Base-by-base conservation (phyloP, 37 sponge, comb jelly and placozoan genomes). In the Aphrocallistes beatrix region DNA sequence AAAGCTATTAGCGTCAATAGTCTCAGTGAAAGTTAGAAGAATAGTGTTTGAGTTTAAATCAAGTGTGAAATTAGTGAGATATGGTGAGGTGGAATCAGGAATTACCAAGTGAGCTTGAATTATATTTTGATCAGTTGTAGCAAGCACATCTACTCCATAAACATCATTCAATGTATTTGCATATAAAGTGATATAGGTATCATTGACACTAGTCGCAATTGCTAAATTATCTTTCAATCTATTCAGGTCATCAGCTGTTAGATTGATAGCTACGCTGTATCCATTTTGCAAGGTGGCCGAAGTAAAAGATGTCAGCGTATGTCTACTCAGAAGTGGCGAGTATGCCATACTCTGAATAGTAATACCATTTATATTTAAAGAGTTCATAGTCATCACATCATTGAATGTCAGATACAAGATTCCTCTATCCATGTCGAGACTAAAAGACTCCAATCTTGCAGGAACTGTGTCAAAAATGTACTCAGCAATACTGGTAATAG, bases 401-500 rank as follows among this genome's bases (percentile, higher is more conserved):
- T 85, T 90, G 86, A 95, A 95, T 3, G 92, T 90, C 82, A 95
- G 88, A 23, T 42, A 86, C 34, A 95, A 85, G 21, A 39, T 37
- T 8, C 96, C 96, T 0, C 83, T 23, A 40, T 89, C 81, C 50
- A 93, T 88, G 83, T 95, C 89, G 25, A 93, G 82, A 28, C 81
- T 84, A 87, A 93, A 95, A 0, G 88, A 85, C 23, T 90, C 83
- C 51, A 95, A 69, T 0, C 42, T 25, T 1, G 96, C 89, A 49
- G 92, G 81, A 19, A 90, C 90, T 30, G 83, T 84, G 51, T 95
- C 96, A 37, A 89, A 86, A 37, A 88, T 88, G 83, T 90, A 94
- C 1, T 81, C 83, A 39, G 60, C 36, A 0, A 81, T 83, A 0
- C 13, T 21, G 36, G 50, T 19, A 28, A 23, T 39, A 16, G 51